Evolutionary conservation across 2,888 invertebrate genomes (phyloP), one percentile per base, ranked within the genome.

Genomic region (Tenthredo mesomela): DNA sequence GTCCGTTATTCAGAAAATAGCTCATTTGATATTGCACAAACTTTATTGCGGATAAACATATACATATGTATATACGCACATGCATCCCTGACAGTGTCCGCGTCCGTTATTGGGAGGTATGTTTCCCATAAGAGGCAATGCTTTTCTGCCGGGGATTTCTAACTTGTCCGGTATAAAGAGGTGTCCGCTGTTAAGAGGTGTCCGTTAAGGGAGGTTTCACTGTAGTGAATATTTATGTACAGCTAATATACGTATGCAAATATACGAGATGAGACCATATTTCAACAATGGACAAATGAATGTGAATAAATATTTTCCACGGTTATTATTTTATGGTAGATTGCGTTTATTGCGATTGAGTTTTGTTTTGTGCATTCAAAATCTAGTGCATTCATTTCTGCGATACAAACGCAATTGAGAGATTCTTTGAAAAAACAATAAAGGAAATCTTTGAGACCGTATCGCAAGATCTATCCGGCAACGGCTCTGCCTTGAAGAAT

Each of bases 351-450:
- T 67, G 25, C 82, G 40, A 67, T 67, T 82, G 82, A 65, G 15
- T 65, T 82, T 33, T 40, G 21, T 82, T 47, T 67, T 65, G 65
- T 82, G 82, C 82, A 82, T 67, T 82, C 29, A 33, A 33, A 33
- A 33, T 33, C 29, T 33, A 91, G 3, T 87, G 91, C 2, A 88
- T 94, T 29, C 88, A 90, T 54, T 89, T 88, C 18, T 90, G 90
- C 18, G 85, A 86, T 2, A 84, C 87, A 1, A 61, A 86, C 15
- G 88, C 88, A 2, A 87, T 93, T n/a, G 87, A 90, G 15, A 40
- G 84, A 4, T 94, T 94, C 86, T 93, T 91, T 85, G 88, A 88
- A 29, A 84, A 40, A 0, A 89, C 91, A 25, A 91, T 93, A 0
- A 87, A 88, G 33, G 88, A 89, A 9, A 90, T 94, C 70, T 86